Conservation (phyloP, 2,113 vertebrate genomes). For the cattle (Bos taurus) region DNA sequence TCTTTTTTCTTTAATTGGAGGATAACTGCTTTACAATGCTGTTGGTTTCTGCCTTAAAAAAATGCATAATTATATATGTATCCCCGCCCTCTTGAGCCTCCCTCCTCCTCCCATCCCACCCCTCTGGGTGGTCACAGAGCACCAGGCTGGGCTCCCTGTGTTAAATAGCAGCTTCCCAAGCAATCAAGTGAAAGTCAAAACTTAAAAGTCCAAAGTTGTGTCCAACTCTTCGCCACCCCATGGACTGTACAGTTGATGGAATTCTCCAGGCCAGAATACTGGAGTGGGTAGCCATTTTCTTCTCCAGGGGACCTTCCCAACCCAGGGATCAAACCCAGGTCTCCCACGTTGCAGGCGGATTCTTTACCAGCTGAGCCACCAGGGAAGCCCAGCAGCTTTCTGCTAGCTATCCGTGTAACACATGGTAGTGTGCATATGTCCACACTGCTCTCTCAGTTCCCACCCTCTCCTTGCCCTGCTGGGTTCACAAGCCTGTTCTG, state of each 20-base stretch:
- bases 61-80: not conserved
- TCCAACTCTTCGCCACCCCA: not conserved
- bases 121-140: not conserved
- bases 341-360: fast-evolving
- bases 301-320: not conserved
- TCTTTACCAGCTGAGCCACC: not conserved
- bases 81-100: not conserved
- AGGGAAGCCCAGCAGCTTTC: not conserved
- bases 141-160: not conserved
- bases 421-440: not conserved
- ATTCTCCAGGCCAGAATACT: not conserved
- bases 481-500: not conserved
- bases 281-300: not conserved
- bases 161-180: not conserved
- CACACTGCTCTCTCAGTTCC: not conserved
- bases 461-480: not conserved
- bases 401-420: not conserved
- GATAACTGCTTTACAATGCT: not conserved
- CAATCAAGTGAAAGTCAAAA: not conserved
- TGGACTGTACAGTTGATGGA: not conserved
- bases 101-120: not conserved
- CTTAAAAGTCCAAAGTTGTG: too few species aligned
- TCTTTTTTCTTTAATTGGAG: not conserved
- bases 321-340: not conserved
- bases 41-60: not conserved